Percentiles rank a stretch among this genome's conserved stretches.
Evolutionary conservation across 2,113 vertebrate species (phyloP).

Genomic region (Paradoxurus hermaphroditus): DNA sequence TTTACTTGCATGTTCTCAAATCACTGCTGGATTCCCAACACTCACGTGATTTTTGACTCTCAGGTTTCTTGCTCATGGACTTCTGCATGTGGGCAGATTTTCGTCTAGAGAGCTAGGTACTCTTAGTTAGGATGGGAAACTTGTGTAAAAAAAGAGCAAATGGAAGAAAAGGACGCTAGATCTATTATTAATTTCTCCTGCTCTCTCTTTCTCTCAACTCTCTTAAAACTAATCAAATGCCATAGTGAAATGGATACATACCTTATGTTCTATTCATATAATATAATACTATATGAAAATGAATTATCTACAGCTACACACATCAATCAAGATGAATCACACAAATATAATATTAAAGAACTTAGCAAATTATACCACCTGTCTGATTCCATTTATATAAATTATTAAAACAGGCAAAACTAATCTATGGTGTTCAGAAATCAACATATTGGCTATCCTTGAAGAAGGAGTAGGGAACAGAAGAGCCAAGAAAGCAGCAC

Average conservation of each 20-base stretch:
- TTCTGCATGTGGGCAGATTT: neutral
- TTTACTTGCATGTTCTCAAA: neutral
- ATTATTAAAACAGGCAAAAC: neutral
- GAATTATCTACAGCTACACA: neutral
- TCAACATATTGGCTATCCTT: neutral
- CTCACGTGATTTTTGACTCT: neutral
- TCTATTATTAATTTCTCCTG: neutral
- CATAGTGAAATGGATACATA: neutral
- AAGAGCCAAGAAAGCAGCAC: neutral
- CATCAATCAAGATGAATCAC: neutral
- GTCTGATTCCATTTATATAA: neutral
- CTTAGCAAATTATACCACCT: neutral
- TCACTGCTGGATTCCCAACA: neutral
- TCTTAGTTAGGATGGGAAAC: neutral
- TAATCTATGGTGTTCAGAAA: neutral
- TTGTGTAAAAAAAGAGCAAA: neutral
- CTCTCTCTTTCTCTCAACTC: neutral
- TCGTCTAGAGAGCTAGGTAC: neutral
- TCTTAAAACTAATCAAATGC: neutral
- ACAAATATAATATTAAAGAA: neutral
- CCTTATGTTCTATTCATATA: neutral
- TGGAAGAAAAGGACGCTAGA: neutral
- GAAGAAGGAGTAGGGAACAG: neutral
- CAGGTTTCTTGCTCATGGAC: neutral
- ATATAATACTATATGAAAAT: neutral